A percentile compares a stretch with the other conserved stretches of the same genome.
Evolutionary conservation across 1,140 invertebrate species (phyloP).

Genomic region (Orchesella cincta): DNA sequence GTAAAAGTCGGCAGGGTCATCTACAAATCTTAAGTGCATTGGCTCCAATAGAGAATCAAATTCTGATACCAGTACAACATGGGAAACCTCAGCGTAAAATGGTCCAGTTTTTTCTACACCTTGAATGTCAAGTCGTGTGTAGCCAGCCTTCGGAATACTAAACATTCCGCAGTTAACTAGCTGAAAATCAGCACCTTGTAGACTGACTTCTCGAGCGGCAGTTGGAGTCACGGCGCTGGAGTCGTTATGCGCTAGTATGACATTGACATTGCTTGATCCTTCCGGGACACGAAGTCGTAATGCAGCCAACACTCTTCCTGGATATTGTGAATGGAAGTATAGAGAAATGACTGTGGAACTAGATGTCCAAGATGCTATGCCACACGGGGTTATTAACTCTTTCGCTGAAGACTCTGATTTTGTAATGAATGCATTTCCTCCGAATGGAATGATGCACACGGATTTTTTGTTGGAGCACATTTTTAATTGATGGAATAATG

Average conservation of each 20-base stretch:
- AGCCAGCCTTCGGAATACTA: slow-evolving; percentile 24
- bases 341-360: not conserved
- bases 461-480: no score
- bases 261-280: not conserved
- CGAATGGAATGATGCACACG: no score
- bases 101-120: slow-evolving; percentile 30
- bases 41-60: not conserved
- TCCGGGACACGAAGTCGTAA: slow-evolving; percentile 35
- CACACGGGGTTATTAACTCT: slow-evolving; percentile 32
- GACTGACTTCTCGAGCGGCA: not conserved
- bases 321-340: slow-evolving; percentile 30
- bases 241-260: not conserved
- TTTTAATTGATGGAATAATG: no score
- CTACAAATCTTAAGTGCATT: slow-evolving; percentile 30
- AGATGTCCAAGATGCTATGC: slow-evolving; percentile 36
- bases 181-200: slow-evolving; percentile 34
- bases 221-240: not conserved
- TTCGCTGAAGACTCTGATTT: no score
- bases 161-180: slow-evolving; percentile 34
- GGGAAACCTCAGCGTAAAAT: slow-evolving; percentile 37
- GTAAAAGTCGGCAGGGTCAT: slow-evolving; percentile 38
- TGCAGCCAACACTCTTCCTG: not conserved
- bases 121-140: slow-evolving; percentile 40
- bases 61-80: not conserved
- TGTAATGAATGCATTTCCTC: no score